Conservation (phyloP, 2,797 vertebrate genomes). For the Rhodeus uyekii region DNA sequence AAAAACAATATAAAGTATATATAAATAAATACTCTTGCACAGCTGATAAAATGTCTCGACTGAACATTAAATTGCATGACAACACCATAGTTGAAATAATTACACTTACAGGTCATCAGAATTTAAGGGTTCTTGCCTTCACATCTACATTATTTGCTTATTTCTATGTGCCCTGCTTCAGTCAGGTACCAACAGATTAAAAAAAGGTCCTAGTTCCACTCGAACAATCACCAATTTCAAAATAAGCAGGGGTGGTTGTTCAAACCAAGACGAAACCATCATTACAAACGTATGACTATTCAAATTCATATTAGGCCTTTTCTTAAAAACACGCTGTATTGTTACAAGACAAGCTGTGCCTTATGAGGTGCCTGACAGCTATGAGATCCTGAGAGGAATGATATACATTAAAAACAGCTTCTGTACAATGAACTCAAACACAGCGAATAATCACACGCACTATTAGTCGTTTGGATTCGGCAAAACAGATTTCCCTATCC, state of each 20-base stretch:
- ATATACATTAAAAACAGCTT: conserved; percentile 24
- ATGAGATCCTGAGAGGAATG: conserved; percentile 11
- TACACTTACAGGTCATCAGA: neutral
- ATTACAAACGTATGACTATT: conserved; percentile 9
- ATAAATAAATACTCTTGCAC: too few relatives aligned
- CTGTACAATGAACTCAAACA: conserved; percentile 1
- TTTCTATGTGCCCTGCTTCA: neutral
- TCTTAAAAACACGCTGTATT: neutral
- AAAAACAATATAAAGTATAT: too few relatives aligned
- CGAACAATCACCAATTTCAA: neutral
- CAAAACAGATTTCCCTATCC: conserved; percentile 10
- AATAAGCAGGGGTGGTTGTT: neutral
- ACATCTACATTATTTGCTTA: neutral
- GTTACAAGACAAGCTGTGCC: conserved; percentile 5
- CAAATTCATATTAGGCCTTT: conserved; percentile 13
- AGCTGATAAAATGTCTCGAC: neutral
- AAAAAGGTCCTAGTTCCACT: neutral
- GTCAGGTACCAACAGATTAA: neutral
- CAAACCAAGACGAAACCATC: neutral
- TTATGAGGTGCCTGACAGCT: neutral
- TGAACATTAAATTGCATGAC: neutral
- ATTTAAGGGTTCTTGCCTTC: neutral
- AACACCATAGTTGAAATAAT: neutral
- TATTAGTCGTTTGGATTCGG: neutral
- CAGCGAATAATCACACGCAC: conserved; percentile 6